Evolutionary conservation across 2,113 vertebrate species (phyloP).

Genomic region (Mus spicilegus): DNA sequence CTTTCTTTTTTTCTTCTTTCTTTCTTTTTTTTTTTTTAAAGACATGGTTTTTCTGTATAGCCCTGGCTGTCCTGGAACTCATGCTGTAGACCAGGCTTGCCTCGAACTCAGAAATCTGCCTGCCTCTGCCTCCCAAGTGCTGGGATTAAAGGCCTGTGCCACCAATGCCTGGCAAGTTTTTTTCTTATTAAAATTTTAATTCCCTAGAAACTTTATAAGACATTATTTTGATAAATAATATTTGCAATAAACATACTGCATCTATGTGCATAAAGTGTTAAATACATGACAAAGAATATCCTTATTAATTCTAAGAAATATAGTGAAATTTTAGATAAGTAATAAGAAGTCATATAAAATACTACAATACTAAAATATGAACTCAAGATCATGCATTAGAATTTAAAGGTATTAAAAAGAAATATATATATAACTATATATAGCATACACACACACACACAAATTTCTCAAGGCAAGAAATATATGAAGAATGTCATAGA

Average conservation of each 20-base stretch:
- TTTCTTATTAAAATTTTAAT: slow-evolving; percentile 15
- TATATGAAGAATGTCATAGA: background rate
- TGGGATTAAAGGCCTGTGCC: no score
- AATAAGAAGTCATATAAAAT: background rate
- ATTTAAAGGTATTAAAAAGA: background rate
- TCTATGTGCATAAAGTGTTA: background rate
- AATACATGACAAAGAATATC: background rate
- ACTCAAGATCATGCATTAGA: background rate
- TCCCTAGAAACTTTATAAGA: background rate
- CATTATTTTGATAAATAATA: background rate
- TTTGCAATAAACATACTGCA: background rate
- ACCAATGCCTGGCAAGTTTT: no score
- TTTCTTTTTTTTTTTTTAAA: no score
- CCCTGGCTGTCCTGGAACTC: no score
- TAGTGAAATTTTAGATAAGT: background rate
- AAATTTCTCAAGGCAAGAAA: slow-evolving; percentile 23
- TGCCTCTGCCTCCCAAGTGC: no score
- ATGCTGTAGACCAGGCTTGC: no score
- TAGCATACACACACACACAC: background rate
- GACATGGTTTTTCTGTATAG: no score
- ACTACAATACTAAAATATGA: background rate
- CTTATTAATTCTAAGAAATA: background rate
- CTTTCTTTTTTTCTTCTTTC: no score
- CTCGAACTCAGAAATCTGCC: no score
- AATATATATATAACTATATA: background rate